phyloP scores from a whole-genome alignment of 2,888 invertebrate genomes.

The Creontiades dilutus region DNA sequence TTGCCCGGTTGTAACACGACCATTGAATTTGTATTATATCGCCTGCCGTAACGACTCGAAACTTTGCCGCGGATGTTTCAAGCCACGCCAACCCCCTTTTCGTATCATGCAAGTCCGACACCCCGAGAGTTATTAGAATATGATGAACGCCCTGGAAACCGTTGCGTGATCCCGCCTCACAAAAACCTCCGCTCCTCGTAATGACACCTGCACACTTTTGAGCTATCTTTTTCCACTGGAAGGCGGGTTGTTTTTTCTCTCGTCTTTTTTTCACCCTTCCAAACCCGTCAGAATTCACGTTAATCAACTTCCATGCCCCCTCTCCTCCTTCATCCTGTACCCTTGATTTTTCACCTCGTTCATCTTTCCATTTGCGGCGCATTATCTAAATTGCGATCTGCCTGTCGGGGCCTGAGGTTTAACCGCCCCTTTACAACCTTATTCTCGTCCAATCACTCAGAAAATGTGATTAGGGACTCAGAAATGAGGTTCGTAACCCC shows the following conservation, averaged over 20 bases:
- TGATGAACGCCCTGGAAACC: slow-evolving; percentile 51
- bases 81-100: slow-evolving; percentile 43
- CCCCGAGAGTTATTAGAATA: slow-evolving; percentile 58
- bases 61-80: slow-evolving; percentile 14
- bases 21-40: slow-evolving; percentile 32
- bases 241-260: no score
- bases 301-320: slow-evolving; percentile 51
- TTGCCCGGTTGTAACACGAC: slow-evolving; percentile 15
- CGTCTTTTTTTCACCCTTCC: background rate
- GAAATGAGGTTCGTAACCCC: slow-evolving; percentile 63
- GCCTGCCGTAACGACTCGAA: slow-evolving; percentile 10
- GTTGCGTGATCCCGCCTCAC: background rate
- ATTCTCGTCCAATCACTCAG: slow-evolving; percentile 70
- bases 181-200: slow-evolving; percentile 57
- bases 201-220: slow-evolving; percentile 65
- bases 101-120: slow-evolving; percentile 51
- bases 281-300: slow-evolving; percentile 55
- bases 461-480: slow-evolving; percentile 68
- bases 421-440: slow-evolving; percentile 49
- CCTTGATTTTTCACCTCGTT: slow-evolving; percentile 61
- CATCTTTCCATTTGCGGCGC: slow-evolving; percentile 67
- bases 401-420: slow-evolving; percentile 19
- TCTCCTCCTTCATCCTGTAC: background rate
- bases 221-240: slow-evolving; percentile 29
- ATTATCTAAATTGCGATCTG: slow-evolving; percentile 71